Evolutionary conservation across 2,888 invertebrate species (phyloP).

Genomic region (Cryptus armator): DNA sequence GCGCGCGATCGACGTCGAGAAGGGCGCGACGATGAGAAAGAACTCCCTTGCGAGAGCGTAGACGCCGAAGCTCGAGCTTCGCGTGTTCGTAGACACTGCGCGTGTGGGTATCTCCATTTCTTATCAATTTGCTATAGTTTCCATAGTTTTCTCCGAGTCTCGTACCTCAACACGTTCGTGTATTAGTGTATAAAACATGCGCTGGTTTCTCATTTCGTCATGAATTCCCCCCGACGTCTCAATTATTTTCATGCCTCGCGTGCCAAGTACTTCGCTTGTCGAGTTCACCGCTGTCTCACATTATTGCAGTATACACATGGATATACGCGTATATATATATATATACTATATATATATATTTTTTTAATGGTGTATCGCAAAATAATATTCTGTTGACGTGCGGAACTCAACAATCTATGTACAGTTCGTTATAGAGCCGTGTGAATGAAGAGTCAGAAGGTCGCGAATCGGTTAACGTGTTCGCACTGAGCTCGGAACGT

Average conservation of each 20-base stretch:
- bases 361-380: conserved; percentile 2
- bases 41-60: not conserved
- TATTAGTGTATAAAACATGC: not conserved
- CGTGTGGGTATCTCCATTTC: not conserved
- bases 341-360: too few relatives aligned
- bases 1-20: not conserved
- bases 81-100: not conserved
- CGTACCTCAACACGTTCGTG: not conserved
- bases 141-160: not conserved
- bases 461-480: conserved; percentile 4
- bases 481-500: not conserved
- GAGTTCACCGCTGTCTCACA: conserved; percentile 26
- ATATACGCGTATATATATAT: too few relatives aligned
- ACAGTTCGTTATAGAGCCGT: conserved; percentile 4
- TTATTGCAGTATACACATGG: not conserved
- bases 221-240: not conserved
- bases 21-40: not conserved
- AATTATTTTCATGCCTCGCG: conserved; percentile 8
- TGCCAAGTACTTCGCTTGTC: conserved; percentile 9
- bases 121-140: not conserved
- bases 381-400: conserved; percentile 19
- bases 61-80: not conserved
- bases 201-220: not conserved
- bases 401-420: not conserved
- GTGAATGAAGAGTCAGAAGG: not conserved